Conservation (phyloP, 2,888 invertebrate species). For the Steromphala cineraria region DNA sequence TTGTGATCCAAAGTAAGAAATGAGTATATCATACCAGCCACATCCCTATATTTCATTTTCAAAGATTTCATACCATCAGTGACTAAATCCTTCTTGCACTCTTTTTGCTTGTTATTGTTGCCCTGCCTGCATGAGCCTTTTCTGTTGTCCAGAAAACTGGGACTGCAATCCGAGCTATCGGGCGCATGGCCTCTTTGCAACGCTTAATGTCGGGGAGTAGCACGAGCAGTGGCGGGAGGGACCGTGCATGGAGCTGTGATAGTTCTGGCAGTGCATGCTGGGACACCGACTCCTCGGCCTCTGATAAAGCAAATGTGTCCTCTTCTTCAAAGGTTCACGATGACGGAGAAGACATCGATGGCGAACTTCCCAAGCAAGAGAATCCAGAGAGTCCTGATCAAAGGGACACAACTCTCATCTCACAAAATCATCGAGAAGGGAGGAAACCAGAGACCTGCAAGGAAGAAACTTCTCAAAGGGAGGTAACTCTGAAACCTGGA, state of each 20-base stretch:
- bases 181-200: slow-evolving; percentile 80
- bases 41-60: background rate
- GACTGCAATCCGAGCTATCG: slow-evolving; percentile 89
- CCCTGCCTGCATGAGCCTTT: slow-evolving; percentile 26
- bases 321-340: slow-evolving; percentile 16
- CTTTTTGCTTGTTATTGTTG: no score
- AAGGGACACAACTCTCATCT: background rate
- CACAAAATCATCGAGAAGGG: background rate
- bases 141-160: slow-evolving; percentile 84
- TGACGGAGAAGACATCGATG: background rate
- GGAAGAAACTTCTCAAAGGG: background rate
- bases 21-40: background rate
- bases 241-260: slow-evolving; percentile 11
- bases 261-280: background rate
- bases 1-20: background rate
- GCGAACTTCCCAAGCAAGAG: no score
- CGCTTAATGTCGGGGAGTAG: slow-evolving; percentile 22
- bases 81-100: no score
- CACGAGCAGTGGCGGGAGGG: slow-evolving; percentile 14
- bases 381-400: background rate
- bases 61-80: background rate
- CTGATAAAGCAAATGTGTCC: slow-evolving; percentile 14
- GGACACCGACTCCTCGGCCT: background rate
- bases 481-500: background rate
- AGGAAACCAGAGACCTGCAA: background rate